Evolutionary conservation across 1,140 invertebrate species (phyloP).

Genomic region (Drosophila dunni): DNA sequence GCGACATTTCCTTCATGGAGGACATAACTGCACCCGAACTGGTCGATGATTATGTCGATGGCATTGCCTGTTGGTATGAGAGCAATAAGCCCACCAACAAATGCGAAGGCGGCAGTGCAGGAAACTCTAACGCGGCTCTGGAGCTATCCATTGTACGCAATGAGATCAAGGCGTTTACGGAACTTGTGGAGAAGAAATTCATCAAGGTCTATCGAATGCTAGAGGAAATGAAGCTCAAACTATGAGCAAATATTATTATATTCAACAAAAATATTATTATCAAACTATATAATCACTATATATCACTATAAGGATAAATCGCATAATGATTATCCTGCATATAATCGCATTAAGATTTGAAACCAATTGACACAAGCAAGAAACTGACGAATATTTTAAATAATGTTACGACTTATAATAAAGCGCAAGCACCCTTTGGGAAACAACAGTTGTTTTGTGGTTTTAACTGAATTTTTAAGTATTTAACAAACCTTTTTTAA

Average conservation of each 20-base stretch:
- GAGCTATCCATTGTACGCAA: constrained; percentile 78
- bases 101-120: constrained; percentile 50
- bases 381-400: constrained; percentile 54
- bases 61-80: constrained; percentile 82
- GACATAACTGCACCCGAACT: constrained; percentile 73
- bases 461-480: background rate
- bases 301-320: constrained; percentile 7
- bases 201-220: constrained; percentile 78
- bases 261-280: constrained; percentile 27
- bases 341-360: constrained; percentile 46
- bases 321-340: constrained; percentile 32
- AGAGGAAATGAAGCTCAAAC: constrained; percentile 75
- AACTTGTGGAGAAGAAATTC: constrained; percentile 79
- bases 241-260: constrained; percentile 33
- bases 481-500: too few relatives aligned
- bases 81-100: constrained; percentile 74
- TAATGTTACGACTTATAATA: constrained; percentile 51
- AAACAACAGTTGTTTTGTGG: constrained; percentile 14
- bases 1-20: constrained; percentile 78
- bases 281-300: constrained; percentile 3
- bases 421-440: constrained; percentile 62
- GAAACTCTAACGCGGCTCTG: constrained; percentile 66
- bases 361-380: constrained; percentile 65
- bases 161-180: constrained; percentile 77
- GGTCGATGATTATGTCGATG: constrained; percentile 81